A percentile compares a stretch with the other conserved stretches of the same genome.
Conservation (phyloP, 2,888 invertebrate species). For the Hypsopygia costalis region DNA sequence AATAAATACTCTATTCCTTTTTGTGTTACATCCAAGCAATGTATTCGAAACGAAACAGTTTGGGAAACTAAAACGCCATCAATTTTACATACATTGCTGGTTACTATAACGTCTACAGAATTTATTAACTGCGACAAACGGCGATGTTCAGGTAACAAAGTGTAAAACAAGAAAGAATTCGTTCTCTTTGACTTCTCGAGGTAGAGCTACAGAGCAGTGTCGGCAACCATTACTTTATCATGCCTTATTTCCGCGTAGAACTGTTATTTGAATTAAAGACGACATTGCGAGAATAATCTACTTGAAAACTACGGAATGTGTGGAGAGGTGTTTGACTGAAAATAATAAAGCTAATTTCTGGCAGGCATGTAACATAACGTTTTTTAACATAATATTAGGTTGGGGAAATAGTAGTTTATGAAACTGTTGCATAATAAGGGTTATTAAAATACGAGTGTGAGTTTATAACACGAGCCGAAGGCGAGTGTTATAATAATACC, state of each 20-base stretch:
- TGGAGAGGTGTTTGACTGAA: neutral
- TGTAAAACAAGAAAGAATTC: neutral
- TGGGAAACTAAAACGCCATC: neutral
- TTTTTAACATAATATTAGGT: too few species aligned
- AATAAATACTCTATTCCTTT: conserved; percentile 39
- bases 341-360: conserved; percentile 3
- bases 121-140: too few species aligned
- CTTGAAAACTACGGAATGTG: neutral
- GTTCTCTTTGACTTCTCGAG: neutral
- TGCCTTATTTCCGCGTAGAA: conserved; percentile 51
- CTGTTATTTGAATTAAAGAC: neutral
- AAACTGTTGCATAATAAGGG: too few species aligned
- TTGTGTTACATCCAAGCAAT: conserved; percentile 16
- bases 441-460: too few species aligned
- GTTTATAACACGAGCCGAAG: too few species aligned
- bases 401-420: too few species aligned
- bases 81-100: neutral
- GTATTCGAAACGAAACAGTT: neutral
- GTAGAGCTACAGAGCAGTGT: conserved; percentile 8
- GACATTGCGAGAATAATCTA: neutral
- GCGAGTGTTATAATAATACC: too few species aligned
- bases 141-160: too few species aligned
- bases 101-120: neutral
- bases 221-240: conserved; percentile 25
- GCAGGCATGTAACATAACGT: too few species aligned